phyloP scores from a whole-genome alignment of 2,888 invertebrate genomes.

The Nemapogon koenigi region DNA sequence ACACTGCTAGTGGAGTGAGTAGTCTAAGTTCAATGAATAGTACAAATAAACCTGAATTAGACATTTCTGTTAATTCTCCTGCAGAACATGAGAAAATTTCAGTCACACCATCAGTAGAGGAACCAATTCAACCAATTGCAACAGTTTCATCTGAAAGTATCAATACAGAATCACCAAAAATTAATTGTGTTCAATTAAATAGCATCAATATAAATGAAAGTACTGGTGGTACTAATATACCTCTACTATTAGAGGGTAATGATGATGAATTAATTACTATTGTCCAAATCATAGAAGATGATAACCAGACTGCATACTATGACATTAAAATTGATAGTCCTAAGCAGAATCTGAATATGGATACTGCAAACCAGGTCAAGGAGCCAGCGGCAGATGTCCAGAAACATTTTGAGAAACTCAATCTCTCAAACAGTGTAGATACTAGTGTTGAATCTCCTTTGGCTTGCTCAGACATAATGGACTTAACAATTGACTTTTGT shows the following conservation, averaged over 20 bases:
- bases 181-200: background rate
- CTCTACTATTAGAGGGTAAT: too few species aligned
- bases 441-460: too few species aligned
- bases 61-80: background rate
- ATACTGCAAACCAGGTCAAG: slow-evolving; percentile 15
- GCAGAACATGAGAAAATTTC: background rate
- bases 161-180: background rate
- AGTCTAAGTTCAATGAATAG: slow-evolving; percentile 32
- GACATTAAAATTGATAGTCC: slow-evolving; percentile 46
- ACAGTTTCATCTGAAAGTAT: background rate
- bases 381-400: slow-evolving; percentile 33
- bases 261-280: slow-evolving; percentile 59
- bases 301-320: slow-evolving; percentile 32
- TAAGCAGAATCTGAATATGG: slow-evolving; percentile 17
- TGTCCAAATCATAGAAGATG: slow-evolving; percentile 59
- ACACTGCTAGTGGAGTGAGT: slow-evolving; percentile 34
- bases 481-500: slow-evolving; percentile 23
- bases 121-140: slow-evolving; percentile 28
- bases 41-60: slow-evolving; percentile 13
- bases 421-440: slow-evolving; percentile 16
- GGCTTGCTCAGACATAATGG: background rate
- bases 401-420: slow-evolving; percentile 44
- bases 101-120: slow-evolving; percentile 28
- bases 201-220: background rate
- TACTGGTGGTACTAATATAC: background rate